A percentile compares a stretch with the other conserved stretches of the same genome.
Evolutionary conservation across 1,140 invertebrate species (phyloP).

Genomic region (Bombus confusus): DNA sequence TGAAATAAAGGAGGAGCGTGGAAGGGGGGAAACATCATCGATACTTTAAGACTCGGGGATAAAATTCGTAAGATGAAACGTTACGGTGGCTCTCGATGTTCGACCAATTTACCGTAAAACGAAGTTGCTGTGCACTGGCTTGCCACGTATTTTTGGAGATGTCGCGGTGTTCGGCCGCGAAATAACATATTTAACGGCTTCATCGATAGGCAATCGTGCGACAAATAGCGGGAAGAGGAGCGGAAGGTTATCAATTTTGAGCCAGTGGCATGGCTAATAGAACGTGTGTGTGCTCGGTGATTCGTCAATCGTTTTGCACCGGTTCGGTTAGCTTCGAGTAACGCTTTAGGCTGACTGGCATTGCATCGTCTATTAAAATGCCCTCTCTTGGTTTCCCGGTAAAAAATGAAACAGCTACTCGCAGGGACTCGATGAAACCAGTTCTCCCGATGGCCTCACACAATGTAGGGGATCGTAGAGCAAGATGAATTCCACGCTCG

Average conservation of each 20-base stretch:
- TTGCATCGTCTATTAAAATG: constrained; percentile 60
- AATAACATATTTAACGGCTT: neutral
- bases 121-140: neutral
- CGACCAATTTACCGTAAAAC: neutral
- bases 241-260: constrained; percentile 18
- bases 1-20: neutral
- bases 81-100: neutral
- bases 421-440: constrained; percentile 55
- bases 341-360: constrained; percentile 20
- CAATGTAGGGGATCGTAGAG: constrained; percentile 58
- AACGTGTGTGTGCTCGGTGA: neutral
- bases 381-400: constrained; percentile 39
- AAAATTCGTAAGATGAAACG: neutral
- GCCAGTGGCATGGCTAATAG: neutral
- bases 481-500: constrained; percentile 61
- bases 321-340: neutral
- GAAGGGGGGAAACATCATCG: neutral
- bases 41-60: constrained; percentile 7
- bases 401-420: constrained; percentile 50
- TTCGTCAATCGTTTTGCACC: neutral
- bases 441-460: constrained; percentile 57
- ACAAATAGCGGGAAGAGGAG: neutral
- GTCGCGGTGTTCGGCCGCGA: neutral
- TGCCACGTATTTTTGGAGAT: neutral
- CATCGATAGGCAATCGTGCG: neutral